Evolutionary conservation across 2,797 vertebrate species (phyloP).

Genomic region (Sylvilagus floridanus): DNA sequence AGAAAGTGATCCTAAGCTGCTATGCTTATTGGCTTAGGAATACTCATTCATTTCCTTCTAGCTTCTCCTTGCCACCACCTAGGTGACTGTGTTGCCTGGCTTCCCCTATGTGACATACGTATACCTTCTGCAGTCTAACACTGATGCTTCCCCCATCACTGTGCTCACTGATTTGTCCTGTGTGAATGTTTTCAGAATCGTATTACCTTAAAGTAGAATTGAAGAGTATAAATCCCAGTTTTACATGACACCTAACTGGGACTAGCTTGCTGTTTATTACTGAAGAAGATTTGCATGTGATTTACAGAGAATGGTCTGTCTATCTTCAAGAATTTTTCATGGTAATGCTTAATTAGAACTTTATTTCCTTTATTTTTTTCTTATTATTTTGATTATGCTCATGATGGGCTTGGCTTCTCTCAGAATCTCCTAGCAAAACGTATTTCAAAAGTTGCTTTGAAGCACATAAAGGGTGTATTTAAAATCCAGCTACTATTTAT

Average conservation of each 20-base stretch:
- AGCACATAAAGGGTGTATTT: not conserved
- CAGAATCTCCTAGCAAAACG: not conserved
- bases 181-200: not conserved
- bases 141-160: not conserved
- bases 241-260: not conserved
- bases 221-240: not conserved
- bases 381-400: not conserved
- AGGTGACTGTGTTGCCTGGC: not conserved
- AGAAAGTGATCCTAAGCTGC: not conserved
- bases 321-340: not conserved
- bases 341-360: not conserved
- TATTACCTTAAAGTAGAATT: not conserved
- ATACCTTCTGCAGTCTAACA: not conserved
- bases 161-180: not conserved
- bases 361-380: not conserved
- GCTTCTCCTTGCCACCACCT: not conserved
- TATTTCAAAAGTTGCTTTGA: not conserved
- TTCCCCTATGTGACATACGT: not conserved
- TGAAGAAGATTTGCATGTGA: not conserved
- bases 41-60: not conserved
- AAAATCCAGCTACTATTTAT: not conserved
- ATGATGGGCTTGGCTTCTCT: not conserved
- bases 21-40: not conserved
- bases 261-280: not conserved
- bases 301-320: not conserved